Percentiles rank a stretch among this genome's conserved stretches.
Conservation (phyloP, 2,113 vertebrate species). For the Malaclemys terrapin region DNA sequence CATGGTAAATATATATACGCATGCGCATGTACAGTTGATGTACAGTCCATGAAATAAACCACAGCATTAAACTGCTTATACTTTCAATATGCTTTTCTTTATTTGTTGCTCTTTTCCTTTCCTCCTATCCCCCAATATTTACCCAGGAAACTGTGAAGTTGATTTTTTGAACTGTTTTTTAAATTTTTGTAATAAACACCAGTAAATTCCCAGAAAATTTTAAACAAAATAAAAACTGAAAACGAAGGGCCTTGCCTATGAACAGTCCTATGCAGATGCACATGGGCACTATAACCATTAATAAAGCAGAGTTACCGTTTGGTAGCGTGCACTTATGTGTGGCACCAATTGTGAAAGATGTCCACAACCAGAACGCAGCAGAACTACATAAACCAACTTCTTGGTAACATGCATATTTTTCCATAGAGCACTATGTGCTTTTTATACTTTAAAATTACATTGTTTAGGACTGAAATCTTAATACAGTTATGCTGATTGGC, state of each 20-base stretch:
- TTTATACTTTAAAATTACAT: rapidly evolving
- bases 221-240: background rate
- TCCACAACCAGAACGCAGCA: background rate
- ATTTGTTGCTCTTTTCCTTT: background rate
- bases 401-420: background rate
- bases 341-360: background rate
- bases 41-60: background rate
- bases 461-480: rapidly evolving
- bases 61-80: background rate
- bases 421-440: rapidly evolving
- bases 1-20: background rate
- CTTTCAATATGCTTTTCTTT: background rate
- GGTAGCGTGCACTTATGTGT: background rate
- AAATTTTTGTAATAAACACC: background rate
- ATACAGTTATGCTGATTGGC: background rate
- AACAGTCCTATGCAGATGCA: background rate
- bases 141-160: background rate
- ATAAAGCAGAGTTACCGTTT: background rate
- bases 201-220: background rate
- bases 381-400: background rate
- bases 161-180: background rate
- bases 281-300: background rate
- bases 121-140: background rate
- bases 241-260: background rate
- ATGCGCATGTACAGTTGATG: background rate